Base-by-base conservation (phyloP, 2,888 invertebrate species). In the Lasioglossum leucozonium region DNA sequence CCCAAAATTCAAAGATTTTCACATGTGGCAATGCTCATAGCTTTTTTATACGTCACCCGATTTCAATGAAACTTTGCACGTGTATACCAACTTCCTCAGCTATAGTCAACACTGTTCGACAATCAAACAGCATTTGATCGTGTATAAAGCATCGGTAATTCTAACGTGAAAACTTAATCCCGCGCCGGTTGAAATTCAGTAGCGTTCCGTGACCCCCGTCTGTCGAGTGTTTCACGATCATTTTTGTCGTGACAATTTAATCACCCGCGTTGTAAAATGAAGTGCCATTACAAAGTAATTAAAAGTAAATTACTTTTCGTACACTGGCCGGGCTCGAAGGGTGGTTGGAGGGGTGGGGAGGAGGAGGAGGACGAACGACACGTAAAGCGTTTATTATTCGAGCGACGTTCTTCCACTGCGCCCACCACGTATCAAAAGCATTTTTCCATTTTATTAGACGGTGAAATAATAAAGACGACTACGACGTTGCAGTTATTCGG, bases 241-340 rank as follows among this genome's bases (percentile, higher is more conserved):
- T 58, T 78, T 71, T 34, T n/a, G 42, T 26, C 55, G 30, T 22
- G 72, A 47, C 42, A 72, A 55, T 72, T 58, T 72, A 78, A 78
- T 78, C 77, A 40, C 40, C 55, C 51, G 13, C 77, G 77, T 72
- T 72, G 77, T 58, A 72, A 73, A 55, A 67, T 73, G 62, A 67
- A 65, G 72, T 62, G 72, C 47, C 65, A 62, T 74, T 80, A 69
- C 79, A 47, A 73, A 65, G 74, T 75, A 67, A 51, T 75, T 75
- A 74, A 75, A 55, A 69, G 74, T 74, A 80, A 78, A 80, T 80
- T 80, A 74, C 74, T 40, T 26, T 67, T 55, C 73, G 73, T 37
- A 47, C 71, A 55, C n/a, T 77, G 18, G 26, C 18, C 42, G 22
- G 5, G 69, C n/a, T 22, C 11, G 11, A 22, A 2, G 22, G 47